Conservation (phyloP, 2,888 invertebrate species). For the Tyria jacobaeae region DNA sequence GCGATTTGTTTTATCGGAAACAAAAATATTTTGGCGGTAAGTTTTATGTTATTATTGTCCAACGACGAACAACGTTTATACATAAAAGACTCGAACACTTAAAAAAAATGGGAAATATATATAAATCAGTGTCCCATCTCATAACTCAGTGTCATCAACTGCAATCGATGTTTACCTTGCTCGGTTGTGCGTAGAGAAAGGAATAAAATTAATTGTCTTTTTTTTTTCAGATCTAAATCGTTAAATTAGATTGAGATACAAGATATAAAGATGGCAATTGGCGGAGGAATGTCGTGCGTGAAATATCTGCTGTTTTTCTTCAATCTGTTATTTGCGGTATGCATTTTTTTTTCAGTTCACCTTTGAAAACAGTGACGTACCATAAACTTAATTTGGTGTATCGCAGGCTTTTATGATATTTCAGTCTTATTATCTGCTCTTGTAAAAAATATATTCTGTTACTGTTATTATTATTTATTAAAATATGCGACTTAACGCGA, state of each 20-base stretch:
- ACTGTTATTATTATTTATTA: neutral
- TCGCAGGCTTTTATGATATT: neutral
- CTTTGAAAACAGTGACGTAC: slow-evolving; percentile 16
- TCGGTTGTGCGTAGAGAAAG: slow-evolving; percentile 47
- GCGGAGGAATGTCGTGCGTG: slow-evolving; percentile 94
- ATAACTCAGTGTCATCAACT: slow-evolving; percentile 50
- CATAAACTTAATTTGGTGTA: neutral
- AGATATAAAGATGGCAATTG: slow-evolving; percentile 88
- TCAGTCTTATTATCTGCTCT: no score
- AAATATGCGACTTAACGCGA: neutral
- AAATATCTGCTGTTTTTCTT: slow-evolving; percentile 96
- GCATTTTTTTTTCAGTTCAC: slow-evolving; percentile 60
- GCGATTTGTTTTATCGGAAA: slow-evolving; percentile 34
- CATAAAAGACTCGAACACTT: neutral
- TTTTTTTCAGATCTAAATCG: slow-evolving; percentile 72
- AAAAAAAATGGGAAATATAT: neutral
- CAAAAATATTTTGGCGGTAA: slow-evolving; percentile 53
- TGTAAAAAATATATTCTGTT: no score
- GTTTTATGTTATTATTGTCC: slow-evolving; percentile 35
- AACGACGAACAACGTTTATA: neutral
- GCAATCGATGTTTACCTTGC: slow-evolving; percentile 70
- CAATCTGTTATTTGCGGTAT: slow-evolving; percentile 95
- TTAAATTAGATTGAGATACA: slow-evolving; percentile 63
- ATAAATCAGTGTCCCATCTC: slow-evolving; percentile 4
- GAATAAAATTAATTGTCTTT: slow-evolving; percentile 58